Evolutionary conservation across 2,888 invertebrate species (phyloP), one percentile per base, ranked within the genome.

Genomic region (Drosophila meridionalis): DNA sequence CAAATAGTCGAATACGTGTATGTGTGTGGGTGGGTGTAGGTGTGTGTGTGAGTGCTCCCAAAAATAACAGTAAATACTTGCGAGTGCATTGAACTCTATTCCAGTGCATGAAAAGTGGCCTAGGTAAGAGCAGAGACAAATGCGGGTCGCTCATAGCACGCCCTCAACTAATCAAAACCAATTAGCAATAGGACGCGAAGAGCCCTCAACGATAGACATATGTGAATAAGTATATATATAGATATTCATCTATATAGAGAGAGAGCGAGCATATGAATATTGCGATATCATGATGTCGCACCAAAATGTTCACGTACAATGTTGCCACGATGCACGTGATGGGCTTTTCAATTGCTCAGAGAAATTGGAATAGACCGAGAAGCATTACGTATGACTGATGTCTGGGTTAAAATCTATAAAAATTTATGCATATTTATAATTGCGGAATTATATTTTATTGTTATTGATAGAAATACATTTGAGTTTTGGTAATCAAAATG

Each of bases 151-250:
- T 77, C 69, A 38, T 26, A 48, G 72, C 61, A 78, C 82, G 85
- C 88, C 88, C 83, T 72, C 77, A 78, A 87, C 85, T 82, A 87
- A 84, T 82, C 80, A 82, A 87, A 86, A 81, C 42, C 83, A 85
- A 85, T 85, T 85, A 85, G 83, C 87, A 88, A 69, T 67, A 65
- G 65, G 75, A 62, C 79, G 81, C 74, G 67, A 80, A 76, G 67
- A 78, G 80, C 72, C 57, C 53, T 50, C 65, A 38, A 30, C 11
- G 36, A 60, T 64, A 53, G 61, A 42, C 11, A 48, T 40, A 57
- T 43, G 47, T 55, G 12, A 43, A 62, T 45, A 40, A 34, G 48
- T 43, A 59, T 48, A 58, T 36, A 40, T 52, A n/a, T 28, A 68
- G 56, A 38, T n/a, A 32, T 30, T 6, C 42, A 20, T 20, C 20